phyloP scores from a whole-genome alignment of 23 tunicate genomes.

The Ascidia mentula region DNA sequence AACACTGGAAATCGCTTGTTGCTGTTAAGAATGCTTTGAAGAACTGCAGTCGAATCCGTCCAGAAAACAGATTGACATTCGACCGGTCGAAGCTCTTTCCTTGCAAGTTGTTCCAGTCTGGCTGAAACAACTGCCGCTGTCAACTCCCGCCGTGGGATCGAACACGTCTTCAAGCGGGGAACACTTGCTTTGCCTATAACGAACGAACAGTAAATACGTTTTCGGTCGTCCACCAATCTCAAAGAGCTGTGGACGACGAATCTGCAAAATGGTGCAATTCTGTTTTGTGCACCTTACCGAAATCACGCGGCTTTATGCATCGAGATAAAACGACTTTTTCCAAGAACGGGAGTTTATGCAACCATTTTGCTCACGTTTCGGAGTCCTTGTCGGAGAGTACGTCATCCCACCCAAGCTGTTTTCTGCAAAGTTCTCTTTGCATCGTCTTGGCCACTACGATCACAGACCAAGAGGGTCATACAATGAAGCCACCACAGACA shows the following conservation, averaged over 20 bases:
- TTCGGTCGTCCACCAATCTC: neutral
- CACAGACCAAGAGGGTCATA: constrained; percentile 24
- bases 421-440: neutral
- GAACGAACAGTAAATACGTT: constrained; percentile 17
- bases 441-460: constrained; percentile 12
- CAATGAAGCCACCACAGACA: neutral
- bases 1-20: constrained; percentile 25
- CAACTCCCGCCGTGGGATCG: constrained; percentile 45
- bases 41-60: constrained; percentile 35
- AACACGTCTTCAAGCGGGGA: constrained; percentile 19
- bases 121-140: constrained; percentile 30
- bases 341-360: neutral
- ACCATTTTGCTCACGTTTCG: neutral
- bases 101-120: constrained; percentile 5
- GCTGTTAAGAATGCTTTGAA: constrained; percentile 17
- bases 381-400: neutral
- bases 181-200: constrained; percentile 39
- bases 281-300: neutral
- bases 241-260: constrained; percentile 29
- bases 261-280: constrained; percentile 43
- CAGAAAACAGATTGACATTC: constrained; percentile 9
- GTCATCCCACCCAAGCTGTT: constrained; percentile 20
- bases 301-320: neutral
- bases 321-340: neutral
- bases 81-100: neutral